Base-by-base conservation (phyloP, 2,888 invertebrate genomes). In the Hirtodrosophila trivittata region DNA sequence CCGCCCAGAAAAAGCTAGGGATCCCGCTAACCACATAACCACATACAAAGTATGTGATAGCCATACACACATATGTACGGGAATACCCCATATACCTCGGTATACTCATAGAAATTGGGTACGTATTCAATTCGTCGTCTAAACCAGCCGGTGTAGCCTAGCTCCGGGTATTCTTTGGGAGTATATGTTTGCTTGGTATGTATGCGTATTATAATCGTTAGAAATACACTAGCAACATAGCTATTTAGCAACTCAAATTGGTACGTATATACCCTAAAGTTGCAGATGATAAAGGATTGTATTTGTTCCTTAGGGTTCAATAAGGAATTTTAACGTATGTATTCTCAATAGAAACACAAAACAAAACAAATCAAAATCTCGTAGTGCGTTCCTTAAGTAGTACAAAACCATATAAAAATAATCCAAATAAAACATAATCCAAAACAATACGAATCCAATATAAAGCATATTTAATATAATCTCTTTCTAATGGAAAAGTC, bases 81-180 rank as follows among this genome's bases (percentile, higher is more conserved):
- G 18, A 21, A 21, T 21, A 21, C 5, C 18, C 18, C 18, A 13
- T 13, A 28, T 47, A 13, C 16, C 13, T 33, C 9, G 5, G 12
- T 47, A 41, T 49, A 71, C 39, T 41, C 49, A 50, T 68, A 63
- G 54, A 41, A 21, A 54, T 68, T 74, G 57, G 71, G 71, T 71
- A 71, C 51, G 71, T 71, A 70, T 70, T 62, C 74, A 74, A 73
- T 70, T 62, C 68, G 38, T 67, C 69, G 52, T 45, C 49, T 25
- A 37, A 43, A 39, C 26, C 47, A 26, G 10, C 35, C 51, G 47
- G 12, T 62, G 21, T 21, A 21, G 18, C 2, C 18, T 21, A 21
- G 18, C 2, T 21, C 18, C 18, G 18, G 33, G 46, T 39, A 35
- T 39, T 51, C 55, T 33, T 45, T 60, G 66, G 55, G 45, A 52